Evolutionary conservation across 2,113 vertebrate species (phyloP).

Genomic region (Collichthys lucidus): DNA sequence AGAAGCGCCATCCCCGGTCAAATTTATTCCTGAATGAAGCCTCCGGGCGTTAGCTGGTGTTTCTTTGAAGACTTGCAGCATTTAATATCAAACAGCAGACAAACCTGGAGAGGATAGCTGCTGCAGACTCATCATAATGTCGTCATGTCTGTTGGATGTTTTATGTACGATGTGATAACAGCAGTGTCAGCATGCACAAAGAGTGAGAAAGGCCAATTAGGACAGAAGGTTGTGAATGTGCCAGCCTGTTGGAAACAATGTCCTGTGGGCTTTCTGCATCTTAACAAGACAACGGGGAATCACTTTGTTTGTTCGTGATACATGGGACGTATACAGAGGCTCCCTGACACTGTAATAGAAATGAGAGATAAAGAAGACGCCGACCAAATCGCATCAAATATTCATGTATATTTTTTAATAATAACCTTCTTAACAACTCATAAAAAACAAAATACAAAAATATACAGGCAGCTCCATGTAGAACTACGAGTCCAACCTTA

Average conservation of each 20-base stretch:
- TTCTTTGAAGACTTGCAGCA: conserved; percentile 23
- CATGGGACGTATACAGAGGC: not conserved
- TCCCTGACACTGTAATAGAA: not conserved
- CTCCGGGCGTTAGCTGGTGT: not conserved
- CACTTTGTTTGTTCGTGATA: conserved; percentile 29
- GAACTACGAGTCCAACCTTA: conserved; percentile 49
- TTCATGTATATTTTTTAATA: conserved; percentile 37
- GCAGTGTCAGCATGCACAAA: conserved; percentile 37
- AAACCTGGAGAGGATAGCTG: not conserved
- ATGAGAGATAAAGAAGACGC: not conserved
- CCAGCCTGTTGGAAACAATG: conserved; percentile 54
- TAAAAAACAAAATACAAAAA: conserved; percentile 65
- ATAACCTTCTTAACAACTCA: conserved; percentile 37
- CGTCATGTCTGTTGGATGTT: conserved; percentile 34
- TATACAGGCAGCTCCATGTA: conserved; percentile 55
- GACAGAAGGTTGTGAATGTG: conserved; percentile 24
- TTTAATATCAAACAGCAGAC: conserved; percentile 19
- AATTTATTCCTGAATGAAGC: not conserved
- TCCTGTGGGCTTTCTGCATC: conserved; percentile 53
- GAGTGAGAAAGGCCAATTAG: conserved; percentile 47
- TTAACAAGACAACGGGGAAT: conserved; percentile 69
- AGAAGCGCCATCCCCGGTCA: not conserved
- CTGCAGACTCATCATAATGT: conserved; percentile 19
- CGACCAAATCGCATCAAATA: not conserved
- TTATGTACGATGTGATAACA: conserved; percentile 32